Evolutionary conservation across 1,140 invertebrate species (phyloP), one percentile per base, ranked within the genome.

Genomic region (Polyergus mexicanus): DNA sequence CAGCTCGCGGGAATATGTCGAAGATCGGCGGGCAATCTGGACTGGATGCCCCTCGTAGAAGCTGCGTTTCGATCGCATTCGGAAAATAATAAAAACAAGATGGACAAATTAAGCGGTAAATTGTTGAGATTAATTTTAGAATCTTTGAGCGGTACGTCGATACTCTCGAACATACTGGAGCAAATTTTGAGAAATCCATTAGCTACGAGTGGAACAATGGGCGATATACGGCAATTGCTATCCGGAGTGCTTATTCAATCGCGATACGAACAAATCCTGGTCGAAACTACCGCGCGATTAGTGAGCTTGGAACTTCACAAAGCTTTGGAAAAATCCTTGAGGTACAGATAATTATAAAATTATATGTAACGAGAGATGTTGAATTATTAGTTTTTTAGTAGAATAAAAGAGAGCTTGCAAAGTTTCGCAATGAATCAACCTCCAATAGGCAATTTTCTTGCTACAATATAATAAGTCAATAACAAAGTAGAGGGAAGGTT

Each of bases 1-100:
- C 93, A 94, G 88, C 74, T 95, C 38, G 92, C 94, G 2, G 91
- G 92, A 13, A 90, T 95, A 62, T 95, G 94, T 60, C 92, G 92
- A 84, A 93, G 94, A 87, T 93, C 94, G 4, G 94, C 94, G 3
- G 94, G 94, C 16, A 92, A 90, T 86, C 87, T 95, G 3, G 94
- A 95, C 69, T 95, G 94, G 94, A 93, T 95, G 92, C 94, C 94
- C 13, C 85, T 95, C 7, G 93, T 95, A 3, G 94, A 95, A 92
- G 86, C 90, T 58, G 92, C 94, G 69, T 89, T 95, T 22, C 91
- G 89, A 74, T 89, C 93, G n/a, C 90, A 93, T 77, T 83, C 92
- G 8, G 88, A 92, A 4, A 89, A 91, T 35, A 91, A 92, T 44
- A 91, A 88, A 72, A 80, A 94, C 81, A 93, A 92, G 90, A 74